Percentiles rank a stretch among this genome's conserved stretches.
phyloP scores from a whole-genome alignment of 2,797 vertebrate species.

The Enteromius trimaculatus region DNA sequence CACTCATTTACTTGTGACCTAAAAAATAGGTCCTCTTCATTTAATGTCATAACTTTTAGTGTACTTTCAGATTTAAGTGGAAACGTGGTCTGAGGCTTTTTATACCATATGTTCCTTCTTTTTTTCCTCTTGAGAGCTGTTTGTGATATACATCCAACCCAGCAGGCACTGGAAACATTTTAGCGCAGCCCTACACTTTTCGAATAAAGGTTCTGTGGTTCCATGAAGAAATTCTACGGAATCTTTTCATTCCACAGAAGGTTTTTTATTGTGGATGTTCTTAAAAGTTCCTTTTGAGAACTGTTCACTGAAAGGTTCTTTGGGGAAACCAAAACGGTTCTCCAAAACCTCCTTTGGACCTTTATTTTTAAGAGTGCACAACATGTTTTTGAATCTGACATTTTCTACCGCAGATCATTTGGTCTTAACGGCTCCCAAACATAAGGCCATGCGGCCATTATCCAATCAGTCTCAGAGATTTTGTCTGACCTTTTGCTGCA shows the following conservation, averaged over 20 bases:
- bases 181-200: conserved; percentile 2
- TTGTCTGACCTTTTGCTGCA: conserved; percentile 55
- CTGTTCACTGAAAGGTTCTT: background rate
- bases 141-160: background rate
- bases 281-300: background rate
- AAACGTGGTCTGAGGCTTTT: background rate
- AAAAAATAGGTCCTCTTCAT: background rate
- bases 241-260: background rate
- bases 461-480: conserved; percentile 50
- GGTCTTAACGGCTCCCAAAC: conserved; percentile 22
- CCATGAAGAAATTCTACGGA: background rate
- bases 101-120: background rate
- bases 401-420: conserved; percentile 47
- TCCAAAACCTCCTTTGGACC: background rate
- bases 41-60: background rate
- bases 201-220: background rate
- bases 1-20: conserved; percentile 1
- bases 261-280: background rate
- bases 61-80: background rate
- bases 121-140: background rate
- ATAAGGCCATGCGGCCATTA: conserved; percentile 42
- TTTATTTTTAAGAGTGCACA: background rate
- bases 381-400: conserved; percentile 50
- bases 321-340: background rate
- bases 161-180: conserved; percentile 9